Percentiles rank a stretch among this genome's conserved stretches.
Evolutionary conservation across 2,113 vertebrate genomes (phyloP).

Genomic region (Hoplias malabaricus): DNA sequence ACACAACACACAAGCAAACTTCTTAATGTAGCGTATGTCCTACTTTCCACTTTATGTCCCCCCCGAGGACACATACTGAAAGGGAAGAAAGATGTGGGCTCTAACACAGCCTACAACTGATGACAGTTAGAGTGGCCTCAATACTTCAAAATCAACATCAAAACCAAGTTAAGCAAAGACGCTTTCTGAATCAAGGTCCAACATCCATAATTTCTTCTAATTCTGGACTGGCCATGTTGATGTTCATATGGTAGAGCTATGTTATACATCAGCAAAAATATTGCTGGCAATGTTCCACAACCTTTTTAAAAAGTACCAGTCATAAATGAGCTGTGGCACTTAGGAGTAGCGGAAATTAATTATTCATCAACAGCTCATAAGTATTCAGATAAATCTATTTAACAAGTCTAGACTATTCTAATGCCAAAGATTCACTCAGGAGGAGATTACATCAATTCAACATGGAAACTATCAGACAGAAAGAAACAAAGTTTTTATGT

Average conservation of each 20-base stretch:
- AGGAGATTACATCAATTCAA: too few relatives aligned
- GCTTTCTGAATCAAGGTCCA: not conserved
- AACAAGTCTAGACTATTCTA: not conserved
- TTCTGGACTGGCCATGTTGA: not conserved
- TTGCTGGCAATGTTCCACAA: too few relatives aligned
- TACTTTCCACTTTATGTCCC: constrained; percentile 19
- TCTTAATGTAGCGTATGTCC: constrained; percentile 16
- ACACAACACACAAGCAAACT: constrained; percentile 38
- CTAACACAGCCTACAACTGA: not conserved
- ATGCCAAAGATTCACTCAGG: not conserved
- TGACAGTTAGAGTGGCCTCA: not conserved
- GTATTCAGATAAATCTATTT: not conserved
- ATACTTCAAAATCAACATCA: constrained; percentile 30
- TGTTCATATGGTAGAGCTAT: not conserved
- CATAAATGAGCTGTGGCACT: not conserved
- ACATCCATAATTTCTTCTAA: not conserved
- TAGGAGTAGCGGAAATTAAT: not conserved
- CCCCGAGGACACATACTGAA: constrained; percentile 16
- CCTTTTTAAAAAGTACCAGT: not conserved
- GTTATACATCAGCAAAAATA: not conserved
- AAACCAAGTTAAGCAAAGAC: not conserved
- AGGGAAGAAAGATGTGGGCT: constrained; percentile 22
- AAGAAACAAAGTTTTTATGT: not conserved
- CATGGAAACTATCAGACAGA: too few relatives aligned
- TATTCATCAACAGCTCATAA: constrained; percentile 10